Base-by-base conservation (phyloP, 1,140 invertebrate genomes). In the Odontomachus brunneus region DNA sequence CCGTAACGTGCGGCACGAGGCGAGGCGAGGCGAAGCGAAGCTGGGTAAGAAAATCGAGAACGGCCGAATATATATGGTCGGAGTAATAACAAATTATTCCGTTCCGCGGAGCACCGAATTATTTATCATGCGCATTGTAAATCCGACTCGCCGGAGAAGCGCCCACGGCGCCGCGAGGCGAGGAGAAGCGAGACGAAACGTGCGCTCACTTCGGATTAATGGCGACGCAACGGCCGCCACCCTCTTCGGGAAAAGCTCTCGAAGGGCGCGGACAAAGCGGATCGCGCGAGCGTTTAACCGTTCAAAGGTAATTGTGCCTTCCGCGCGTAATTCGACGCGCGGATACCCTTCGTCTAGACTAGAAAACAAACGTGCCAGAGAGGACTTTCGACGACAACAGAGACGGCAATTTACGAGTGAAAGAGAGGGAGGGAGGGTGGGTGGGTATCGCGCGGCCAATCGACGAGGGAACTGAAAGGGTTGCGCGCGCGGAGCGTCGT, bases 301-400 rank as follows among this genome's bases (percentile, higher is more conserved):
- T 71, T 80, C 75, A 80, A 80, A 80, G 65, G 75, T 80, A 80
- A 71, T 80, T 65, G 75, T 80, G 69, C 75, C 75, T 80, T 55
- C 65, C 63, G 22, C 63, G 22, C 53, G 75, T 80, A 80, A 80
- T 80, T 80, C 75, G 65, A 80, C 49, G 24, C 75, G 75, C 75
- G 75, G 75, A 57, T 44, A 59, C 53, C 69, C 75, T 80, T 59
- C 33, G 71, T 33, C 65, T n/a, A n/a, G 33, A 33, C 53, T 80
- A n/a, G 75, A 80, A 80, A 80, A 80, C 65, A 69, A 80, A 57
- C 65, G n/a, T 33, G 26, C 17, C 14, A 38, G 44, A 57, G 65
- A 65, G 60, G 57, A 80, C 75, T 80, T 80, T 71, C 38, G 75
- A 33, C 65, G n/a, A 55, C 29, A 80, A 80, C 75, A 80, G 69